These are phyloP conservation scores for Minunthozetes semirufus DNA, from an alignment of 2,888 invertebrate species.

Conservation along the genomic window DNA sequence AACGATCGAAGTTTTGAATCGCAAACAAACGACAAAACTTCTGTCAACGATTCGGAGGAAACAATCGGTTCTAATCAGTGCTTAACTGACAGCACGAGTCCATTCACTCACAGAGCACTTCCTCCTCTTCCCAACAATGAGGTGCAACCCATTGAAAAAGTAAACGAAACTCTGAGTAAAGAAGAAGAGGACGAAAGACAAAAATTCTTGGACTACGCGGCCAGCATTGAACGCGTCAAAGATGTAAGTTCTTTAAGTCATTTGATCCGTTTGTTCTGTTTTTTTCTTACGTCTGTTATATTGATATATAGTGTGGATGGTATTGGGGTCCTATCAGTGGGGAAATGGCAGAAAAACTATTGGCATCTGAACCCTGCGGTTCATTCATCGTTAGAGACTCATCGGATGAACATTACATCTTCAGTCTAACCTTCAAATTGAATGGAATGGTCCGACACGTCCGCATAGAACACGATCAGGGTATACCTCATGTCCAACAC, in stretches of 20 bases:
- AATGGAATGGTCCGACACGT: conserved; percentile 83
- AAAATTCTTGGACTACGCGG: conserved; percentile 63
- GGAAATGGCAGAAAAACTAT: conserved; percentile 80
- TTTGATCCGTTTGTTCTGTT: not conserved
- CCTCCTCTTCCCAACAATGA: conserved; percentile 42
- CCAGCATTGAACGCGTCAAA: conserved; percentile 86
- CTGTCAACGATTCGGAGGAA: not conserved
- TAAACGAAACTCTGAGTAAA: conserved; percentile 35
- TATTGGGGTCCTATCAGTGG: conserved; percentile 91
- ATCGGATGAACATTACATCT: conserved; percentile 90
- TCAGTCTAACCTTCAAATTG: conserved; percentile 83
- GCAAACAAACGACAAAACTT: not conserved
- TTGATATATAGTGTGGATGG: conserved; percentile 59
- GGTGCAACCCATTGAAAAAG: not conserved
- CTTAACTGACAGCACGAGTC: conserved; percentile 17
- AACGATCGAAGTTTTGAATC: not conserved
- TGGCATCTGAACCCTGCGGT: conserved; percentile 84
- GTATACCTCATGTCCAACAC: conserved; percentile 54
- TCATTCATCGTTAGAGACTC: conserved; percentile 89
- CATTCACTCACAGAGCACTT: conserved; percentile 43
- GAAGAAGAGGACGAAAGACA: conserved; percentile 36
- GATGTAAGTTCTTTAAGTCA: conserved; percentile 61
- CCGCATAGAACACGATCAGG: conserved; percentile 89
- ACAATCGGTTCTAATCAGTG: not conserved
- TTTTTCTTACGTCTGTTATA: not conserved